Evolutionary conservation across 1,140 invertebrate genomes (phyloP).

Genomic region (Diachasma alloeum): DNA sequence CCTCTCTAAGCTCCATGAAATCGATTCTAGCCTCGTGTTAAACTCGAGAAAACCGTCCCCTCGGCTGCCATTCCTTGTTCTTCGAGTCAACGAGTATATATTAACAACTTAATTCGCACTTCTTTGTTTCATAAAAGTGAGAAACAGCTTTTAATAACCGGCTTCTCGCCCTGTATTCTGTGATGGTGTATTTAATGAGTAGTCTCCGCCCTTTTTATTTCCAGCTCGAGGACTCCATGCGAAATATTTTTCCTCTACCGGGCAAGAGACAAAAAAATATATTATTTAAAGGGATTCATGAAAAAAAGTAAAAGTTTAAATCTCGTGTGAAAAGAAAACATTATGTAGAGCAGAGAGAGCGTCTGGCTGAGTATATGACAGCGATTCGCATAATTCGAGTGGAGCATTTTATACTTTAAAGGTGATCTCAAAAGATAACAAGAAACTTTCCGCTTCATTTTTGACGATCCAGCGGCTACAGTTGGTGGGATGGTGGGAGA

Average conservation of each 20-base stretch:
- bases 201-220: neutral
- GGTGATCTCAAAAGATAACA: neutral
- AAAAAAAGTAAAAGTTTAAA: neutral
- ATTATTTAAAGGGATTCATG: neutral
- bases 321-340: neutral
- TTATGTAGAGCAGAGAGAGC: neutral
- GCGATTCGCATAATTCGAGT: conserved; percentile 5
- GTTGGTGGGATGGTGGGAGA: neutral
- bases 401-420: neutral
- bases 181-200: conserved; percentile 6
- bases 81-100: conserved; percentile 6
- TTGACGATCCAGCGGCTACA: neutral
- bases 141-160: conserved; percentile 26
- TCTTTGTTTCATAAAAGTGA: conserved; percentile 27
- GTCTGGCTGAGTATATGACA: neutral
- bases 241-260: neutral
- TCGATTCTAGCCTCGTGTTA: neutral
- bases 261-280: neutral
- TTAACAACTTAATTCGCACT: conserved; percentile 21
- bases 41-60: neutral
- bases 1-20: neutral
- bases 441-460: neutral
- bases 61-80: neutral
- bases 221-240: neutral
- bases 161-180: neutral